Evolutionary conservation across 1,140 invertebrate genomes (phyloP).

Genomic region (Lethrus apterus): DNA sequence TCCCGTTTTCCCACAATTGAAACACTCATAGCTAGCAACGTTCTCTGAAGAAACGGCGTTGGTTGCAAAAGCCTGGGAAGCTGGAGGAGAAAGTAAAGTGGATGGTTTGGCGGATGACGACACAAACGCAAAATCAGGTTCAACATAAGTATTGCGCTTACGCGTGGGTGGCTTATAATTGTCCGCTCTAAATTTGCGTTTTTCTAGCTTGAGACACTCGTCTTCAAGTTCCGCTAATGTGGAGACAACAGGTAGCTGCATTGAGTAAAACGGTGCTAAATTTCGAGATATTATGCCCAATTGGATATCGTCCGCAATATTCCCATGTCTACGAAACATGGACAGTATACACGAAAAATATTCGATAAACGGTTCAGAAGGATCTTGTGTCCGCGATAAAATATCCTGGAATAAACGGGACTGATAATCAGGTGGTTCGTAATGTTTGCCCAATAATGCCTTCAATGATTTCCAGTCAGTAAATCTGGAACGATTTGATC

Average conservation of each 20-base stretch:
- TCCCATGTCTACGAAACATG: slow-evolving; percentile 3
- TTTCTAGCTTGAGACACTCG: neutral
- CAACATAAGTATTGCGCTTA: neutral
- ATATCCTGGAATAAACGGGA: slow-evolving; percentile 2
- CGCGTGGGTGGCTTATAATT: slow-evolving; percentile 1
- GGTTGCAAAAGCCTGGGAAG: too few relatives aligned
- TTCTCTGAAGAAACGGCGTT: too few relatives aligned
- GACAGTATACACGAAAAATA: slow-evolving; percentile 4
- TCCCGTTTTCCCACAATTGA: too few relatives aligned
- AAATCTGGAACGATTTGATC: slow-evolving; percentile 1
- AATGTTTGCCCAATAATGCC: slow-evolving; percentile 3
- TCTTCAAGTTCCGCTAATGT: neutral
- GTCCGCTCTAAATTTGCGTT: neutral
- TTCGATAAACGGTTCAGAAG: neutral
- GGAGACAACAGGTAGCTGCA: neutral
- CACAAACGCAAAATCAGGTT: slow-evolving; percentile 3
- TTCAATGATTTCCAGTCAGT: neutral
- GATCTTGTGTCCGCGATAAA: neutral
- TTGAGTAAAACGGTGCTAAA: slow-evolving; percentile 8
- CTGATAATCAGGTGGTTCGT: slow-evolving; percentile 6
- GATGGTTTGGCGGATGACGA: too few relatives aligned
- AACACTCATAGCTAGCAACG: too few relatives aligned
- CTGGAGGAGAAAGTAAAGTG: too few relatives aligned
- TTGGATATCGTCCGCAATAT: neutral
- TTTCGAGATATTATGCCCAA: neutral